These are phyloP conservation scores for Ypsolopha scabrella DNA, from an alignment of 2,888 invertebrate species.

Conservation along the genomic window DNA sequence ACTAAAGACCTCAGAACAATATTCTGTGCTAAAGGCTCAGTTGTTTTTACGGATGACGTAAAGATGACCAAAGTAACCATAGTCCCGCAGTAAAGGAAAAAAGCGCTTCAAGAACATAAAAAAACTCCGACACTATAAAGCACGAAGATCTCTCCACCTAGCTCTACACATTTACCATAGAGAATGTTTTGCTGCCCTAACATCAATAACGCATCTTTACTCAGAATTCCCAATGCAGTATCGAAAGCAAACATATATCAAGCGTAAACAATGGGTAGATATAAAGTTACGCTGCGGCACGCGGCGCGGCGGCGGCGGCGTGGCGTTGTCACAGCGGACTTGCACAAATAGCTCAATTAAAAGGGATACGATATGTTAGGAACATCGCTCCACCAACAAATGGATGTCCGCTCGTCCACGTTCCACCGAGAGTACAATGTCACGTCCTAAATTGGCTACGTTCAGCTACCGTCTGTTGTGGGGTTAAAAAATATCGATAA, in stretches of 20 bases:
- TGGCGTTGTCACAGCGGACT: constrained; percentile 38
- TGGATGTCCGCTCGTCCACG: constrained; percentile 39
- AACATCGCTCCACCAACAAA: constrained; percentile 28
- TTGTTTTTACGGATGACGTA: too few relatives aligned
- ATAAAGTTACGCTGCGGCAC: constrained; percentile 27
- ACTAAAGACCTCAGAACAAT: too few relatives aligned
- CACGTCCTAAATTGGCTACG: constrained; percentile 52
- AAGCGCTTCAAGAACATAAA: too few relatives aligned
- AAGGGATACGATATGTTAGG: constrained; percentile 34
- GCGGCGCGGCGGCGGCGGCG: constrained; percentile 15
- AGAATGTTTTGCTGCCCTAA: too few relatives aligned
- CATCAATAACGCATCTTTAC: too few relatives aligned
- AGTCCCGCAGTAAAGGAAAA: too few relatives aligned
- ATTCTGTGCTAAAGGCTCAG: too few relatives aligned
- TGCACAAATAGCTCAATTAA: constrained; percentile 63
- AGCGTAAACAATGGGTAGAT: constrained; percentile 24
- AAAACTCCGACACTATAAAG: too few relatives aligned
- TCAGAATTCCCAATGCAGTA: background rate
- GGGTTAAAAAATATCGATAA: constrained; percentile 23
- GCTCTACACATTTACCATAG: too few relatives aligned
- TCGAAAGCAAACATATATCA: constrained; percentile 10
- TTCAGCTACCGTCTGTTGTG: constrained; percentile 27
- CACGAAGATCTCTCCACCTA: too few relatives aligned
- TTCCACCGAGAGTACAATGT: constrained; percentile 28
- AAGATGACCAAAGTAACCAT: too few relatives aligned